Base-by-base conservation (phyloP, 2,888 invertebrate species). In the Notodonta ziczac region DNA sequence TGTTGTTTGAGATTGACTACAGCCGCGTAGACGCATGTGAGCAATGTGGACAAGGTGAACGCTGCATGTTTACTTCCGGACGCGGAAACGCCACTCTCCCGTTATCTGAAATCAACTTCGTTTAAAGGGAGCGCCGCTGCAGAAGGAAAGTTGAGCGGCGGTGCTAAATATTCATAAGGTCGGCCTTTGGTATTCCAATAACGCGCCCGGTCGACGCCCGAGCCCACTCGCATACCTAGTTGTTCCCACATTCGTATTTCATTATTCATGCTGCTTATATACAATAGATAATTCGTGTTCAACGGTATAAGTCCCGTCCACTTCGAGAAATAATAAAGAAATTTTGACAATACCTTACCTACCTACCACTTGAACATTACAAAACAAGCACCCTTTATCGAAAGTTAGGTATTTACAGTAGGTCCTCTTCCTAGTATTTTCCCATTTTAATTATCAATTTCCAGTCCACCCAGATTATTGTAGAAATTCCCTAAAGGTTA, bases 131-230 rank as follows among this genome's bases (percentile, higher is more conserved):
- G 80, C 75, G 76, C 78, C 79, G 71, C 80, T 81, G 76, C 82
- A 83, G 82, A 88, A 87, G 90, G 91, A 91, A 91, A 91, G 89
- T 88, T 77, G 82, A 83, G 81, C 74, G 76, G 75, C 76, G 77
- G 77, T 73, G 70, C 72, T 89, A 81, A 86, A 91, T 91, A 91
- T 88, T 89, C 87, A 91, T 91, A 84, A 90, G 85, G 82, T 83
- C 75, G 77, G 66, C 73, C 62, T 67, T 76, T 71, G 82, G 86
- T 87, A 91, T 91, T 89, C 90, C 72, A 76, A 74, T 44, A 56
- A 35, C 42, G 56, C 44, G 56, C 14, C 16, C 83, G 88, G 89
- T 87, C 88, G 86, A 83, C 84, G 89, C 73, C 89, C 89, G 87
- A 78, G 72, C 76, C 54, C 73, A 64, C 69, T 65, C 68, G 76